phyloP scores from a whole-genome alignment of 1,140 invertebrate species.

The Lycorma delicatula region DNA sequence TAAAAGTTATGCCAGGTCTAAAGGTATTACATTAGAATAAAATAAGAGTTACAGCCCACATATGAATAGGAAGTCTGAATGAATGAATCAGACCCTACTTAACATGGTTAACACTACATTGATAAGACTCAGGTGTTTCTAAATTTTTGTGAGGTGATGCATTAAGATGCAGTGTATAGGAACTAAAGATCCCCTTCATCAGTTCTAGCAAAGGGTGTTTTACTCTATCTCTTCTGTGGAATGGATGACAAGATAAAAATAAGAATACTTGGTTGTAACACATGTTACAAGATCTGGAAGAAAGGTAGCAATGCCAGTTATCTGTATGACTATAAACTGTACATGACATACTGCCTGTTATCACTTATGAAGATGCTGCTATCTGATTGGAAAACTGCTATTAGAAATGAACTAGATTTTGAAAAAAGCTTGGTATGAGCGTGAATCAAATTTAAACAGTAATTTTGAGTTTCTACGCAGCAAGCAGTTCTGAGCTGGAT shows the following conservation, averaged over 20 bases:
- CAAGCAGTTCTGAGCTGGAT: too few species aligned
- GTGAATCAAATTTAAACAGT: too few species aligned
- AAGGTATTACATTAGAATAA: conserved; percentile 28
- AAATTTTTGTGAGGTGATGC: conserved; percentile 34
- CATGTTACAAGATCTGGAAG: not conserved
- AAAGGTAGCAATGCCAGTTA: not conserved
- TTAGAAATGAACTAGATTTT: conserved; percentile 34
- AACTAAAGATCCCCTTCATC: conserved; percentile 13
- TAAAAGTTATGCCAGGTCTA: too few species aligned
- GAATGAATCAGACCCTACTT: conserved; percentile 33
- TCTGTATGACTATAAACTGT: conserved; percentile 11
- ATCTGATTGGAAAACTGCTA: conserved; percentile 37
- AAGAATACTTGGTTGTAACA: conserved; percentile 15
- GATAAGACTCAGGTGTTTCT: conserved; percentile 23
- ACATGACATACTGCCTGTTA: conserved; percentile 11
- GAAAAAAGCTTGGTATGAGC: too few species aligned
- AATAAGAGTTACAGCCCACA: conserved; percentile 31
- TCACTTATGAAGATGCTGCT: conserved; percentile 32
- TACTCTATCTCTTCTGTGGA: conserved; percentile 5
- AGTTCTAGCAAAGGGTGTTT: not conserved
- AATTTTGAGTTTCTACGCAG: too few species aligned
- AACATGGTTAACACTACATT: conserved; percentile 32
- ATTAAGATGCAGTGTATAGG: conserved; percentile 16
- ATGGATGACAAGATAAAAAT: conserved; percentile 14
- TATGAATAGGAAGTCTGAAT: conserved; percentile 35